A percentile compares a stretch with the other conserved stretches of the same genome.
These are phyloP conservation scores for Hesperophylax magnus DNA, from an alignment of 1,140 invertebrate species.

Conservation along the genomic window DNA sequence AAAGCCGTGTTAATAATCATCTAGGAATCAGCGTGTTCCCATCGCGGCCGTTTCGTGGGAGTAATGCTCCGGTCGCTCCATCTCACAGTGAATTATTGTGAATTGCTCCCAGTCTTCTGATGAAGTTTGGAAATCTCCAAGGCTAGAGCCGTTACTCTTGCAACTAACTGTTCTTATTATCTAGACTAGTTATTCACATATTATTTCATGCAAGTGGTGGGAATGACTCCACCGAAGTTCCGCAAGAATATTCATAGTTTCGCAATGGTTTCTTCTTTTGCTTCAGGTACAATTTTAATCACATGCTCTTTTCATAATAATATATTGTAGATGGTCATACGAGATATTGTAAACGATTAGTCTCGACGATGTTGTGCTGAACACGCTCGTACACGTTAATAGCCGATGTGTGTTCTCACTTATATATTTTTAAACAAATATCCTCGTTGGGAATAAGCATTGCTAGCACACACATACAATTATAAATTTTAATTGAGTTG, in stretches of 20 bases:
- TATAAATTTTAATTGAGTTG: too few species aligned
- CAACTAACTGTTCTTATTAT: constrained; percentile 5
- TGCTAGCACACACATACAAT: too few species aligned
- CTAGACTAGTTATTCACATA: not conserved
- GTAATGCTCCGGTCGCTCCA: not conserved
- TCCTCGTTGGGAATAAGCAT: too few species aligned
- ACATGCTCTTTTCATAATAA: not conserved
- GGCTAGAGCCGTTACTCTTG: not conserved
- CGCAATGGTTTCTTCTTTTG: constrained; percentile 9
- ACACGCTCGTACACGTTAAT: not conserved
- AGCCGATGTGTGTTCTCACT: not conserved
- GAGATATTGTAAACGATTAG: not conserved
- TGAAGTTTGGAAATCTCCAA: not conserved
- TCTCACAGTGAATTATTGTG: too few species aligned
- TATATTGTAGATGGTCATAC: constrained; percentile 22
- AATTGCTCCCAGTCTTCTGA: too few species aligned
- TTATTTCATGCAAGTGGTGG: constrained; percentile 10
- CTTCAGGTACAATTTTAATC: constrained; percentile 6
- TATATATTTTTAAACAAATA: not conserved
- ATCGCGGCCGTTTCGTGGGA: not conserved
- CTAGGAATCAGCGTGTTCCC: constrained; percentile 4
- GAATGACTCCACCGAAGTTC: constrained; percentile 3
- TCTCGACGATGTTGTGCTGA: not conserved
- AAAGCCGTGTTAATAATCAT: not conserved
- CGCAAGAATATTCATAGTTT: constrained; percentile 5